Base-by-base conservation (phyloP, 1,140 invertebrate species). In the Drosophila tsacasi region DNA sequence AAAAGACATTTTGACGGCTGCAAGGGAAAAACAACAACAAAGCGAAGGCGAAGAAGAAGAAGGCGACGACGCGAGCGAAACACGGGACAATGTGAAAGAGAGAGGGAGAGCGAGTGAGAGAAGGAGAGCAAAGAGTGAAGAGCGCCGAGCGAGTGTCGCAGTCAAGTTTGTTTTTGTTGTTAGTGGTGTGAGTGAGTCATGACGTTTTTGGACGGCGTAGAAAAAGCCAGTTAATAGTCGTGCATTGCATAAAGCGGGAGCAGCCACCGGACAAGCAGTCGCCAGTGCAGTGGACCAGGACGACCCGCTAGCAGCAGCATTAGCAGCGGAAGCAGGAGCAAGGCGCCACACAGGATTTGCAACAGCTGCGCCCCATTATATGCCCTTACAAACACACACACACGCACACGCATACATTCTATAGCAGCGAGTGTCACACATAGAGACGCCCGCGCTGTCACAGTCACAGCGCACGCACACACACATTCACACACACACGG, bases 161-260 rank as follows among this genome's bases (percentile, higher is more conserved):
- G 74, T 42, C 39, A 55, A 78, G 75, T 77, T 77, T 62, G 74
- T 69, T 77, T 65, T 77, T 77, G 74, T 77, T 67, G 74, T 42
- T 66, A 49, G 54, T 76, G 71, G 74, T 76, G 74, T 67, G 74
- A 76, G 74, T 76, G 74, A 76, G 73, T 76, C 74, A 76, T 77
- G 74, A 76, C 74, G 73, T 66, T 76, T 59, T 55, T 39, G 40
- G 74, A 76, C 74, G 73, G 73, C 73, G 74, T 76, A 76, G 73
- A 76, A 76, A 76, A 76, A 76, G 74, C 62, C 67, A 73, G 68
- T 73, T 54, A 63, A 75, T 37, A 63, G 19, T 65, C 54, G 71
- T 73, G 59, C 76, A 62, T 78, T 79, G 63, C 58, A 79, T 79
- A 79, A 59, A 79, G 46, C 62, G 44, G 35, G 25, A 68, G 64